Conservation (phyloP, 92 coral and sea anemone species). For the Palythoa caribaeorum region DNA sequence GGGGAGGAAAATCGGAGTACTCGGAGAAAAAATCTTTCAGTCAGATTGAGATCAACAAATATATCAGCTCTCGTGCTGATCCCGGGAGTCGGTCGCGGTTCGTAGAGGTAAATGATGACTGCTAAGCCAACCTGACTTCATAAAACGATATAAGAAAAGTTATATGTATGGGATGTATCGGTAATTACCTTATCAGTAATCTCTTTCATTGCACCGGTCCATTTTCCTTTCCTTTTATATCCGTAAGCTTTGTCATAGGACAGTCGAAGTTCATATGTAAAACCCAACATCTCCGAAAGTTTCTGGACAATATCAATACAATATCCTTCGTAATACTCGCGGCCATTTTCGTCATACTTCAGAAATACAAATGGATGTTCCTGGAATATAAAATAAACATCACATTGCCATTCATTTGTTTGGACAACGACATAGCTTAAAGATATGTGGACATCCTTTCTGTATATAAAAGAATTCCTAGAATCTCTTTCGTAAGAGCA, state of each 20-base stretch:
- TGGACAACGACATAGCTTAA: no score
- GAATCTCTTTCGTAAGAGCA: no score
- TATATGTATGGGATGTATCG: not conserved
- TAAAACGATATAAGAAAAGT: no score
- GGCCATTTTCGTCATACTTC: slow-evolving; percentile 27
- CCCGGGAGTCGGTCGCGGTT: no score
- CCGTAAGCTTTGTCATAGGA: slow-evolving; percentile 46
- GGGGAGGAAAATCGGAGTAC: no score
- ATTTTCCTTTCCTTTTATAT: slow-evolving; percentile 34
- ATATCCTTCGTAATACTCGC: slow-evolving; percentile 45
- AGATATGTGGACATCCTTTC: no score
- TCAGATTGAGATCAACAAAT: no score
- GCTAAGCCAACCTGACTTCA: no score
- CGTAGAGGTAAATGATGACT: no score
- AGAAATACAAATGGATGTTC: slow-evolving; percentile 48
- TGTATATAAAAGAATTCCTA: no score
- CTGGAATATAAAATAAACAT: not conserved
- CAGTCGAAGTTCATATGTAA: slow-evolving; percentile 35
- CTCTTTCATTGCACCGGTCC: slow-evolving; percentile 54
- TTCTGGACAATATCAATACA: slow-evolving; percentile 47
- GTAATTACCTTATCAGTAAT: slow-evolving; percentile 3
- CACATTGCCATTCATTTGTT: not conserved
- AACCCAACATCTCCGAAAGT: slow-evolving; percentile 38
- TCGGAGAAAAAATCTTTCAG: not conserved
- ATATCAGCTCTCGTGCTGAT: no score